Evolutionary conservation across 2,888 invertebrate genomes (phyloP), one percentile per base, ranked within the genome.

Genomic region (Erebia ligea): DNA sequence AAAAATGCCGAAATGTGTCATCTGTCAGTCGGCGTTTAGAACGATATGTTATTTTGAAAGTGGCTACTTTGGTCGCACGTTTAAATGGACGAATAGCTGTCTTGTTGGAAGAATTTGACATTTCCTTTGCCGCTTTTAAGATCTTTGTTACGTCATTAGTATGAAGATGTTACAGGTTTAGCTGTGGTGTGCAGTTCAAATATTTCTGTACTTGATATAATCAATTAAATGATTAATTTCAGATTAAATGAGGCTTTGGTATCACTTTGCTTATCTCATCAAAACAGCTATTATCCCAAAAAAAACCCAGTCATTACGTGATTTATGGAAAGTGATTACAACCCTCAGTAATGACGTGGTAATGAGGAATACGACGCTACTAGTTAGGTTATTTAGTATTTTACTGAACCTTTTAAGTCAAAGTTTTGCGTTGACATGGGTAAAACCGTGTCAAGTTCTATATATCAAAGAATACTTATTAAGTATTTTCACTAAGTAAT

Each of bases 1-100:
- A 92, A 90, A 91, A 91, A 92, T 92, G 92, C 91, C 88, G 89
- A 92, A 91, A 93, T 91, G 92, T 93, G 93, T 93, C 93, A 91
- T 89, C 92, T 93, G 93, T 93, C 93, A 92, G 86, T 91, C 84
- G 92, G 89, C 86, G 88, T 93, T 93, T 92, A 93, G 89, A 91
- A 86, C 91, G 89, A 92, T 92, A 91, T 92, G 92, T 92, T 92
- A 90, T 90, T 91, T 79, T 65, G 77, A 80, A 77, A 80, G 84
- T 82, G 80, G 82, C 79, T 82, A 80, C 82, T 83, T 84, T 83
- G 79, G 85, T 85, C 85, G 84, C 85, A 85, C 87, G 86, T 89
- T 89, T 86, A 88, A 90, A 90, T 89, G 89, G 88, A 85, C 80
- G 82, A 85, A 84, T 89, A 90, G 92, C 90, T 90, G 91, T 74